Percentiles rank a stretch among this genome's conserved stretches.
These are phyloP conservation scores for Donacobius atricapilla DNA, from an alignment of 2,113 vertebrate genomes.

Conservation along the genomic window DNA sequence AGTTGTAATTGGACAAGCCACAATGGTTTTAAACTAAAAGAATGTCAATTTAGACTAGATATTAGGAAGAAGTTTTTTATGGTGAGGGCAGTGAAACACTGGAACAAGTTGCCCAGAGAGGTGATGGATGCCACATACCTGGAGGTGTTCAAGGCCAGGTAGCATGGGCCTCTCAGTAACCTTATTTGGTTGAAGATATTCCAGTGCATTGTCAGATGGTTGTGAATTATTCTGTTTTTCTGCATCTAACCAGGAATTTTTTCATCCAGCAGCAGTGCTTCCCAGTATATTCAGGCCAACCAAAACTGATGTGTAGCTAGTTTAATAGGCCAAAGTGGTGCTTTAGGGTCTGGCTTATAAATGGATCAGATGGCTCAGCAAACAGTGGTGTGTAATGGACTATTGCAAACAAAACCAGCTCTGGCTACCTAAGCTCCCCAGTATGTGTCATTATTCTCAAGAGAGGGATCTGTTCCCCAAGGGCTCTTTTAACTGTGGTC, in stretches of 20 bases:
- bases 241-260: not conserved
- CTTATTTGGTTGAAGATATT: not conserved
- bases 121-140: not conserved
- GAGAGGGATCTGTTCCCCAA: not conserved
- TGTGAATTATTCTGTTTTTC: not conserved
- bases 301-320: not conserved
- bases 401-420: not conserved
- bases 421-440: not conserved
- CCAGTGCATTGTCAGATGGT: not conserved
- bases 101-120: not conserved
- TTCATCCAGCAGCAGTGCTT: not conserved
- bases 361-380: not conserved
- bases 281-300: not conserved
- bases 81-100: not conserved
- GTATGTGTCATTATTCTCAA: not conserved
- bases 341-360: not conserved
- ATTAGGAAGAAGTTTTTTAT: not conserved
- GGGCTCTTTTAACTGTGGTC: not conserved
- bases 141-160: not conserved
- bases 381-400: not conserved
- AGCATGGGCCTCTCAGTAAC: not conserved
- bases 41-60: not conserved
- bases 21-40: not conserved
- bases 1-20: not conserved
- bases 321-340: not conserved